Evolutionary conservation across 1,140 invertebrate species (phyloP).

Genomic region (Linepithema humile): DNA sequence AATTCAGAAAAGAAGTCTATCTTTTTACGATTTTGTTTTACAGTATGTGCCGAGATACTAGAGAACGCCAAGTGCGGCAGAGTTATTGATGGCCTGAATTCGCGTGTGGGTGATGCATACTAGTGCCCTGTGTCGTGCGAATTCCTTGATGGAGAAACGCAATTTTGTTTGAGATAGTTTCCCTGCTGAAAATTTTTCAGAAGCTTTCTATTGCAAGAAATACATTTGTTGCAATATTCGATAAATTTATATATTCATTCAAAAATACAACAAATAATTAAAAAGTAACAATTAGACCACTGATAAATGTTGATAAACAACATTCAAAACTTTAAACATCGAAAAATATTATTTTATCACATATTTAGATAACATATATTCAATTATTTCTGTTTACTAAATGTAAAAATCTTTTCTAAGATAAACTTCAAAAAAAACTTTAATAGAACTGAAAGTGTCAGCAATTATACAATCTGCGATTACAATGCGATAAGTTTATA

Average conservation of each 20-base stretch:
- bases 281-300: too few species aligned
- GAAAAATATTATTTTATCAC: too few species aligned
- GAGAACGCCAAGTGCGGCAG: neutral
- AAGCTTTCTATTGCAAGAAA: neutral
- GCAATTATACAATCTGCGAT: neutral
- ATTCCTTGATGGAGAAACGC: neutral
- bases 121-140: neutral
- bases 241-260: neutral
- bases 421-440: too few species aligned
- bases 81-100: neutral
- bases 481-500: slow-evolving; percentile 10
- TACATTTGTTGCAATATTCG: neutral
- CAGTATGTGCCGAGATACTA: too few species aligned
- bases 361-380: too few species aligned
- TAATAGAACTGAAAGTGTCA: too few species aligned
- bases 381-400: too few species aligned
- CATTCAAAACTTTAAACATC: too few species aligned
- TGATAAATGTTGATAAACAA: too few species aligned
- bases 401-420: too few species aligned
- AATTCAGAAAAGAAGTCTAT: slow-evolving; percentile 32
- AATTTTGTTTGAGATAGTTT: slow-evolving; percentile 6
- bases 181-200: neutral
- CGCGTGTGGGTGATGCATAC: neutral
- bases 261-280: neutral
- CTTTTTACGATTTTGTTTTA: slow-evolving; percentile 35